Evolutionary conservation across 2,888 invertebrate genomes (phyloP), one percentile per base, ranked within the genome.

Genomic region (Sinelater perroti): DNA sequence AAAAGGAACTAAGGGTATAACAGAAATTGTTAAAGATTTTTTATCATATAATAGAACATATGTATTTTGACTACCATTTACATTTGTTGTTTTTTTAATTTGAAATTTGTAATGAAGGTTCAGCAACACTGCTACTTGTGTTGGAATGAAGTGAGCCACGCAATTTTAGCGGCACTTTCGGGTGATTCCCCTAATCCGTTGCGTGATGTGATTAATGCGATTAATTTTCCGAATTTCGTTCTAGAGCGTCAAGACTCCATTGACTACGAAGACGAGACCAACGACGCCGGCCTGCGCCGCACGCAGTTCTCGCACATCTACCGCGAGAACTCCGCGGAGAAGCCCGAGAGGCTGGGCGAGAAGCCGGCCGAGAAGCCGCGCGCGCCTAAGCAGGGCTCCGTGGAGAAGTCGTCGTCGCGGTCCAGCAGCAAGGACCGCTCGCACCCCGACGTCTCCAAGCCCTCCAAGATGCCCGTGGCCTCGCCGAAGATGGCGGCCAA

Each of bases 281-380:
- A 86, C 65, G 85, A 84, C 68, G 86, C 88, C 1, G 89, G 90
- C 2, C 79, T 90, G 1, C 83, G 89, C 13, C 89, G 87, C 77
- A 89, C 88, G 0, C 86, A 87, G 74, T 85, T 85, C 78, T 82
- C 84, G 10, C 82, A 85, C 74, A 81, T 87, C 73, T 83, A 84
- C 78, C 78, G 81, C 55, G 82, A 85, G 68, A 81, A 83, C 31
- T 70, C 61, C 45, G 35, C 57, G 60, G 6, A 61, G 54, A 51
- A 57, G 14, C 36, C 36, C 10, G 3, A n/a, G 40, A n/a, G n/a
- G n/a, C n/a, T n/a, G n/a, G n/a, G n/a, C n/a, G n/a, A n/a, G n/a
- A n/a, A n/a, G n/a, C 36, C 58, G 7, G n/a, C 17, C 21, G 46
- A 60, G 36, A 55, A 47, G n/a, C 53, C 47, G 2, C 49, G 52